A percentile compares a stretch with the other conserved stretches of the same genome.
These are phyloP conservation scores for Zenarchopterus dispar DNA, from an alignment of 2,797 vertebrate species.

Conservation along the genomic window DNA sequence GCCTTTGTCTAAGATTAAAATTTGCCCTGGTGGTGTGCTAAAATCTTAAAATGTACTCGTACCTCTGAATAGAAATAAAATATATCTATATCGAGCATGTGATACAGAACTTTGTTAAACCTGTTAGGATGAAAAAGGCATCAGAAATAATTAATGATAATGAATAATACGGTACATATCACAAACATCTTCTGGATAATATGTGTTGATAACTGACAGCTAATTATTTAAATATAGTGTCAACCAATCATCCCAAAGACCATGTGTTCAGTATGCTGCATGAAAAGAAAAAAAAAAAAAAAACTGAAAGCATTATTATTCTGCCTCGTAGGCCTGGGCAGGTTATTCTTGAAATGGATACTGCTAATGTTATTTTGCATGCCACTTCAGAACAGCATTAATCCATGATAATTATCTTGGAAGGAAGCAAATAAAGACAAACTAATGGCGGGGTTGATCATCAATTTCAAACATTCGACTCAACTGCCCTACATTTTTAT, in stretches of 20 bases:
- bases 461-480: conserved; percentile 79
- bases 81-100: background rate
- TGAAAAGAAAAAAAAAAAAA: conserved; percentile 65
- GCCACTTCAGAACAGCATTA: conserved; percentile 78
- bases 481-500: conserved; percentile 83
- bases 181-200: conserved; percentile 43
- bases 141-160: conserved; percentile 51
- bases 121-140: conserved; percentile 1
- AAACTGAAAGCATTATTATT: conserved; percentile 73
- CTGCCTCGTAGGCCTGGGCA: conserved; percentile 77
- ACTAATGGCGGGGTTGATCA: conserved; percentile 82
- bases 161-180: conserved; percentile 29
- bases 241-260: conserved; percentile 35
- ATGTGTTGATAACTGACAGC: conserved; percentile 62
- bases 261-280: conserved; percentile 62
- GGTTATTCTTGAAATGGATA: conserved; percentile 78
- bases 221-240: conserved; percentile 69
- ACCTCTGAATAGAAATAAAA: conserved; percentile 32
- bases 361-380: conserved; percentile 79
- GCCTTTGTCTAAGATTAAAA: conserved; percentile 78
- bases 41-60: conserved; percentile 59
- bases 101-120: background rate
- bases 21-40: conserved; percentile 46
- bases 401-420: conserved; percentile 84
- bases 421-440: conserved; percentile 86